Base-by-base conservation (phyloP, 1,140 invertebrate genomes). In the Aphaenogaster ashmeadi region DNA sequence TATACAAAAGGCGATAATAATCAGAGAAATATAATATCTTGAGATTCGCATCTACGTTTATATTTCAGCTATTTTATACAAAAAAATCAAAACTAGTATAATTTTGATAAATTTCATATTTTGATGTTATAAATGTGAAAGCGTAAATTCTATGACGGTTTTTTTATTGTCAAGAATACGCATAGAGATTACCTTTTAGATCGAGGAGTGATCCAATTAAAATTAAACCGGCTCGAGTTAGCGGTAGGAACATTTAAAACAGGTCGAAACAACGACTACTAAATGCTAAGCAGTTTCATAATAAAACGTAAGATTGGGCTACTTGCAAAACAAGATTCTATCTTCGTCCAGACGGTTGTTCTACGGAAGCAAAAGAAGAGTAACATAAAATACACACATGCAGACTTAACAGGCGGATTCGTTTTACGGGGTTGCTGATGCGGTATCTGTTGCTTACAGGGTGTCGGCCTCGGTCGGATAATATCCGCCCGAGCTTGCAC, bases 401-500 rank as follows among this genome's bases (percentile, higher is more conserved):
- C 95, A 92, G 94, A 87, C 80, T 93, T 92, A 94, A 94, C 92
- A 94, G 95, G 94, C 93, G 94, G 94, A 89, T 90, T 94, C 93
- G 94, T 92, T 94, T 95, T 94, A 94, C 94, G 93, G 86, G 94
- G 92, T 90, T 93, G 91, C 13, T 88, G 93, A 92, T 95, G 93
- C 75, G 93, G 92, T 89, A 94, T 94, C 92, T 92, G 93, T 87
- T 92, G 95, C 96, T 96, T 96, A 97, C 97, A 97, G 89, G 97
- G 97, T 91, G 97, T 97, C 79, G 96, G 96, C 89, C 96, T 96
- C 90, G 96, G 95, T 64, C 97, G 96, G 90, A 98, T 97, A 92
- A 98, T 97, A 93, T 98, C 97, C 96, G 81, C 97, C 96, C 92
- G 95, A 94, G 92, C 96, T 96, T 94, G 96, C 95, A 92, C 96